Percentiles rank a stretch among this genome's conserved stretches.
These are phyloP conservation scores for Plagodis pulveraria DNA, from an alignment of 2,888 invertebrate genomes.

Conservation along the genomic window DNA sequence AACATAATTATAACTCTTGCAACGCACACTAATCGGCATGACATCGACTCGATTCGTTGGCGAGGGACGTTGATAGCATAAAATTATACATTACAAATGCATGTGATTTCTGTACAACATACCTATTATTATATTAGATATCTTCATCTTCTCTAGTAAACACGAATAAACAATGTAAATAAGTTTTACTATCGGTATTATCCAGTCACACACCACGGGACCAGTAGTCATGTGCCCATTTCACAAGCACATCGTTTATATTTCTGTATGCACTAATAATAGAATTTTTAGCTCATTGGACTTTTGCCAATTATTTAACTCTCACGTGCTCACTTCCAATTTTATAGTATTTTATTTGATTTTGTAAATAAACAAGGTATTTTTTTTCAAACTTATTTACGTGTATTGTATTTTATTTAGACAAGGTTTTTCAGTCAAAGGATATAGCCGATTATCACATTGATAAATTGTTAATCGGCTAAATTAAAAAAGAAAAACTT, in stretches of 20 bases:
- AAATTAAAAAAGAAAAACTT: too few relatives aligned
- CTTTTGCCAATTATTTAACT: conserved; percentile 63
- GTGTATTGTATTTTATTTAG: too few relatives aligned
- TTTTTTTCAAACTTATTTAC: too few relatives aligned
- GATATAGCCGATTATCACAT: too few relatives aligned
- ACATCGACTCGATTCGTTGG: too few relatives aligned
- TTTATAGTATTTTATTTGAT: conserved; percentile 47
- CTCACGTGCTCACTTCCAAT: conserved; percentile 64
- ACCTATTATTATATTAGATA: not conserved
- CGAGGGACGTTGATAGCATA: too few relatives aligned
- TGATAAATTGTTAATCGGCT: too few relatives aligned
- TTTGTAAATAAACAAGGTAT: conserved; percentile 18
- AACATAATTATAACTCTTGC: too few relatives aligned
- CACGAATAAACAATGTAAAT: conserved; percentile 13
- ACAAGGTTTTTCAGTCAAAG: too few relatives aligned
- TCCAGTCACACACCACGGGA: conserved; percentile 49
- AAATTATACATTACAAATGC: too few relatives aligned
- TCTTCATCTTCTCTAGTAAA: conserved; percentile 4
- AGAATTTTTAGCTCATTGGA: conserved; percentile 79
- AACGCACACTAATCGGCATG: too few relatives aligned
- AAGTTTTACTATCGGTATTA: conserved; percentile 18
- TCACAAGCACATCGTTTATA: conserved; percentile 65
- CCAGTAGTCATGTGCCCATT: conserved; percentile 75
- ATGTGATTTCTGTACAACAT: too few relatives aligned
- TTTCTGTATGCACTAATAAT: conserved; percentile 78